Evolutionary conservation across 1,140 invertebrate species (phyloP).

Genomic region (Zaprionus taronus): DNA sequence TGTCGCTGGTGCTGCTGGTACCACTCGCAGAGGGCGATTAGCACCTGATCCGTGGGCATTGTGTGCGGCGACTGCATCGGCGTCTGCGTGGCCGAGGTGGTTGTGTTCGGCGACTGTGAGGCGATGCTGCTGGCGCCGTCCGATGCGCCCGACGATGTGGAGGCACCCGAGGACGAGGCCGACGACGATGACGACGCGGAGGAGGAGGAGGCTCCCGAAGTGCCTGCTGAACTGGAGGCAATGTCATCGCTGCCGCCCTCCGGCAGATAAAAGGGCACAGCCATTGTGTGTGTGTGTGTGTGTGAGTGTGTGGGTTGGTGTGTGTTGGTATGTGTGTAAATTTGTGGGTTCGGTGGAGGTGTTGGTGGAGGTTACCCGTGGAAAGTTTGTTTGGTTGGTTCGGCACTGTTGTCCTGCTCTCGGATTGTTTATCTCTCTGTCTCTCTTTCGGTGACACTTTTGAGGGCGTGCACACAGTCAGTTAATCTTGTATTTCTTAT

Average conservation of each 20-base stretch:
- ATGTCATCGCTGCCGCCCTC: constrained; percentile 77
- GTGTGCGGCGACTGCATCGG: constrained; percentile 79
- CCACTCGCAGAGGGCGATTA: constrained; percentile 78
- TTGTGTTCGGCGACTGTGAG: constrained; percentile 79
- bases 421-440: constrained; percentile 31
- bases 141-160: constrained; percentile 66
- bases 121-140: constrained; percentile 76
- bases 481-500: constrained; percentile 80
- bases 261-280: constrained; percentile 83
- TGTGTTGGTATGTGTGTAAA: constrained; percentile 2
- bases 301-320: background rate
- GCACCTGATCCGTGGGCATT: constrained; percentile 68
- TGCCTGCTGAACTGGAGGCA: constrained; percentile 67
- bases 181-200: constrained; percentile 52
- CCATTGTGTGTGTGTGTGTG: constrained; percentile 64
- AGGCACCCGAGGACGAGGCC: constrained; percentile 54
- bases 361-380: constrained; percentile 28
- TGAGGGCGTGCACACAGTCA: constrained; percentile 69
- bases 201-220: constrained; percentile 60
- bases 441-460: constrained; percentile 39
- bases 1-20: constrained; percentile 54
- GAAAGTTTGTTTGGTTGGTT: constrained; percentile 40
- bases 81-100: constrained; percentile 83
- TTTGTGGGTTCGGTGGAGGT: constrained; percentile 12
- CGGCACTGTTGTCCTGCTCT: constrained; percentile 23